phyloP scores from a whole-genome alignment of 2,888 invertebrate species.

The Drosophila affinis region DNA sequence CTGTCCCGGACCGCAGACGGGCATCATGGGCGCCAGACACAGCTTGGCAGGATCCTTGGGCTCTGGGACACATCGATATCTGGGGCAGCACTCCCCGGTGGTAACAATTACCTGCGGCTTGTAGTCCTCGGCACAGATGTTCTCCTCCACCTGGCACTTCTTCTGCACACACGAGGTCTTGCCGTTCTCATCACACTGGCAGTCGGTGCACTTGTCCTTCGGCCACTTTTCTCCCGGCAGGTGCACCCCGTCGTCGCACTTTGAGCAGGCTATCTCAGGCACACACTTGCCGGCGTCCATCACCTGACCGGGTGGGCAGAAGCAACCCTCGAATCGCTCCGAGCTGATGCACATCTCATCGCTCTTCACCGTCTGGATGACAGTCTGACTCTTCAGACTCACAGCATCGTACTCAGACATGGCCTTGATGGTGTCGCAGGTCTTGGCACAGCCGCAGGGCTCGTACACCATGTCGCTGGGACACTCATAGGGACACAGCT shows the following conservation, averaged over 20 bases:
- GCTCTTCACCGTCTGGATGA: conserved; percentile 69
- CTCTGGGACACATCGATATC: conserved; percentile 87
- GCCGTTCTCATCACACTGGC: conserved; percentile 87
- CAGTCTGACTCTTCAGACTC: conserved; percentile 71
- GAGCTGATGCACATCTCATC: conserved; percentile 84
- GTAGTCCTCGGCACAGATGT: conserved; percentile 87
- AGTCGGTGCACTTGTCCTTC: conserved; percentile 89
- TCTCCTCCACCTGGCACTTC: conserved; percentile 85
- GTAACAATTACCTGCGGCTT: conserved; percentile 85
- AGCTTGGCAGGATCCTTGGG: conserved; percentile 83
- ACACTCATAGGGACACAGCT: conserved; percentile 88
- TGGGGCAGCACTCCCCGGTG: conserved; percentile 88
- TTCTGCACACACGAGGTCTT: conserved; percentile 87
- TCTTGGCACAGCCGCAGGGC: conserved; percentile 82
- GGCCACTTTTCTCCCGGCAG: conserved; percentile 87
- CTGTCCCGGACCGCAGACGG: conserved; percentile 89
- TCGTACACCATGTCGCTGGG: conserved; percentile 81
- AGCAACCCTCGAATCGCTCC: conserved; percentile 90
- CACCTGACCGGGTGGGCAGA: conserved; percentile 91
- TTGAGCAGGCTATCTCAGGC: conserved; percentile 87
- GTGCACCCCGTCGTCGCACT: conserved; percentile 90
- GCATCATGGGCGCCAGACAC: conserved; percentile 88
- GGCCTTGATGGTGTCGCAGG: conserved; percentile 79
- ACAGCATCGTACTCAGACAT: conserved; percentile 77
- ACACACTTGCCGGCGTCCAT: conserved; percentile 90